Evolutionary conservation across 1,140 invertebrate genomes (phyloP).

Genomic region (Cydia strobilella): DNA sequence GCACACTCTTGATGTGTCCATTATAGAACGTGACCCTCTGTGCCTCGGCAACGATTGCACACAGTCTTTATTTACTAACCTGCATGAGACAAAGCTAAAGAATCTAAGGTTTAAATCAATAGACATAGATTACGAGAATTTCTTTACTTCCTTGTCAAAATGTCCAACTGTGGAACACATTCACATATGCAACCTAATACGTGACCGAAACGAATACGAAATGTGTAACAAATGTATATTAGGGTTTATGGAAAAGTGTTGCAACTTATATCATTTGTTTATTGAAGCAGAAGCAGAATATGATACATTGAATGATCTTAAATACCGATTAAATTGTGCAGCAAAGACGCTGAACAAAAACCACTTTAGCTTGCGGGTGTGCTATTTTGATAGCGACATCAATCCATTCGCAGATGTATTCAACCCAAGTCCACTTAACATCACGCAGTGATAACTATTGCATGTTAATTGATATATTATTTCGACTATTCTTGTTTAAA

Average conservation of each 20-base stretch:
- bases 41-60: slow-evolving; percentile 30
- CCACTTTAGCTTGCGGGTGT: slow-evolving; percentile 38
- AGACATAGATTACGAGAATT: slow-evolving; percentile 38
- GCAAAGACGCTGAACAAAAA: slow-evolving; percentile 34
- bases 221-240: slow-evolving; percentile 22
- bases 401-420: slow-evolving; percentile 42
- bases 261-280: slow-evolving; percentile 43
- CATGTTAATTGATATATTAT: background rate
- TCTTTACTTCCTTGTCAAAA: slow-evolving; percentile 37
- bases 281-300: slow-evolving; percentile 41
- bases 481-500: background rate
- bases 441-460: slow-evolving; percentile 32
- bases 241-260: slow-evolving; percentile 38
- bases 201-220: slow-evolving; percentile 8
- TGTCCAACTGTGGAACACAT: slow-evolving; percentile 41
- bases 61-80: slow-evolving; percentile 33
- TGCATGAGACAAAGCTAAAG: slow-evolving; percentile 39
- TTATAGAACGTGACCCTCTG: slow-evolving; percentile 29
- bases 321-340: slow-evolving; percentile 34
- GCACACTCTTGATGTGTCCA: slow-evolving; percentile 39
- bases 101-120: slow-evolving; percentile 40
- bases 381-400: slow-evolving; percentile 35
- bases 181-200: slow-evolving; percentile 40
- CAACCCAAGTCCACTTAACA: slow-evolving; percentile 41
- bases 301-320: slow-evolving; percentile 35